Evolutionary conservation across 2,797 vertebrate species (phyloP).

Genomic region (Euthynnus affinis): DNA sequence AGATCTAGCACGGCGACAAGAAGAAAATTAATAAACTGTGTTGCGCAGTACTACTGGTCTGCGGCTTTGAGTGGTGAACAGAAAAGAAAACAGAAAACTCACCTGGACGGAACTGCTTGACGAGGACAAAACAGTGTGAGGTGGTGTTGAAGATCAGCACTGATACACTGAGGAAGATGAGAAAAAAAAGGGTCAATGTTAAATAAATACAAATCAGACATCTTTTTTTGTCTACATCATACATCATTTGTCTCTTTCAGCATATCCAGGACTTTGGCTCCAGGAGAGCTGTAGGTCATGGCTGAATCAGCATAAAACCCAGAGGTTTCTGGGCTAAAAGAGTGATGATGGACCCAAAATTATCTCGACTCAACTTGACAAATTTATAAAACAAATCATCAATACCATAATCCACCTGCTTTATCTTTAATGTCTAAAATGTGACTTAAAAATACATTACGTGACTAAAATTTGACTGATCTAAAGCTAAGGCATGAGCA

Average conservation of each 20-base stretch:
- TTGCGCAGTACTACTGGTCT: background rate
- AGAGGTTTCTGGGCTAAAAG: background rate
- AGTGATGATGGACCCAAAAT: background rate
- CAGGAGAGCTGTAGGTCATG: background rate
- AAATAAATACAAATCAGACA: background rate
- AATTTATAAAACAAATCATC: background rate
- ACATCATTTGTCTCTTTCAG: background rate
- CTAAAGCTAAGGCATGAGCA: background rate
- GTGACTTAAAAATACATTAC: background rate
- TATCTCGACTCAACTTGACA: background rate
- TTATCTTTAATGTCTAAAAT: background rate
- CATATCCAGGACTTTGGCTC: background rate
- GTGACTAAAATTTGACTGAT: background rate
- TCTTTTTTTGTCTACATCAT: background rate
- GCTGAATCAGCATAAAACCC: background rate
- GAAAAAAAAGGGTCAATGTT: background rate
- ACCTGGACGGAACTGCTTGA: slow-evolving; percentile 99
- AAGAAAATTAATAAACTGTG: slow-evolving; percentile 14
- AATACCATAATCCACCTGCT: background rate
- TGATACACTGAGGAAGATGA: slow-evolving; percentile 86
- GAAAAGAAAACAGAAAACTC: slow-evolving; percentile 47
- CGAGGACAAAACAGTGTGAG: slow-evolving; percentile 93
- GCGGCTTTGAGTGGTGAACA: background rate
- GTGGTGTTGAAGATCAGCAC: slow-evolving; percentile 94
- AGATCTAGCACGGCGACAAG: slow-evolving; percentile 43